These are phyloP conservation scores for Oncorhynchus tshawytscha DNA, from an alignment of 2,113 vertebrate species.

Conservation along the genomic window DNA sequence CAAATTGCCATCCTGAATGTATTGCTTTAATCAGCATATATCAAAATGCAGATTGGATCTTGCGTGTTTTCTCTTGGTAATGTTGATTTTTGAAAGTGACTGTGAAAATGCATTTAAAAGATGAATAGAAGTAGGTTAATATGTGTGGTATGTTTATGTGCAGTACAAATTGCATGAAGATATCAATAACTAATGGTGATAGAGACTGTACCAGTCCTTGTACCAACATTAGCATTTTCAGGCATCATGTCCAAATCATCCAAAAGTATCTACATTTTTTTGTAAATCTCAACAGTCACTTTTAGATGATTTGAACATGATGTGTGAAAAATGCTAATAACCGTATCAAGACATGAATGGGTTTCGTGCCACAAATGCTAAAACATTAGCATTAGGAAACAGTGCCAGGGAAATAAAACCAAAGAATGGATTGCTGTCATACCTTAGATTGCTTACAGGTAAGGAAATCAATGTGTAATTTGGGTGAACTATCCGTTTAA, in stretches of 20 bases:
- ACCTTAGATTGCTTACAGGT: too few relatives aligned
- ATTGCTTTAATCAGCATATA: constrained; percentile 45
- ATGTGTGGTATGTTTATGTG: background rate
- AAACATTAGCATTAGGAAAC: too few relatives aligned
- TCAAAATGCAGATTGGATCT: constrained; percentile 51
- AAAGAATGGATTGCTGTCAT: too few relatives aligned
- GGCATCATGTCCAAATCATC: background rate
- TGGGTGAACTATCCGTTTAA: too few relatives aligned
- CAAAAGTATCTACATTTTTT: too few relatives aligned
- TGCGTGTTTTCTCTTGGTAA: constrained; percentile 6
- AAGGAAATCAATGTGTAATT: background rate
- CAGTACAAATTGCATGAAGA: background rate
- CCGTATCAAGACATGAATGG: too few relatives aligned
- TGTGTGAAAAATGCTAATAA: too few relatives aligned
- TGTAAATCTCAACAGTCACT: too few relatives aligned
- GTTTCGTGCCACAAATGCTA: too few relatives aligned
- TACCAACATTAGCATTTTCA: background rate
- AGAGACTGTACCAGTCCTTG: background rate
- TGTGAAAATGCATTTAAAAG: constrained; percentile 23
- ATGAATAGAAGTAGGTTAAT: constrained; percentile 2
- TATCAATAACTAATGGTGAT: background rate
- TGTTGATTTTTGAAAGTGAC: constrained; percentile 22
- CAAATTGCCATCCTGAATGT: constrained; percentile 49
- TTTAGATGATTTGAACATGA: background rate
- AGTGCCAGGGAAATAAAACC: too few relatives aligned